A percentile compares a stretch with the other conserved stretches of the same genome.
These are phyloP conservation scores for Chiroxiphia lanceolata DNA, from an alignment of 2,797 vertebrate species.

Conservation along the genomic window DNA sequence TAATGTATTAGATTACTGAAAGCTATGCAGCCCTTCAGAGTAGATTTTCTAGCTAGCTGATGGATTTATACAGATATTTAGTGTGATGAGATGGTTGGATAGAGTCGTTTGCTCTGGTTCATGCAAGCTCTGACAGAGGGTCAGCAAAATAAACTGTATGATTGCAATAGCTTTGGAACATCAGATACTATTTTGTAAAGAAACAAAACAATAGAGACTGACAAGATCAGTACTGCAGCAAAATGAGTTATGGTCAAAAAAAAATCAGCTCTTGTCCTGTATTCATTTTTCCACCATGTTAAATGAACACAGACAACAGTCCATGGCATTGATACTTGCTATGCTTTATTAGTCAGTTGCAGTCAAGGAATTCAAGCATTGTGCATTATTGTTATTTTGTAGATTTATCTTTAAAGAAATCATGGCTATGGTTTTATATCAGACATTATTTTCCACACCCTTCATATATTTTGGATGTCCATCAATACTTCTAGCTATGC, in stretches of 20 bases:
- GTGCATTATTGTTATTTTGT: not conserved
- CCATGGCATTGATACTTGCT: not conserved
- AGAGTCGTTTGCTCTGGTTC: constrained; percentile 1
- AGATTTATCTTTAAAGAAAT: not conserved
- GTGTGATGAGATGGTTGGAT: not conserved
- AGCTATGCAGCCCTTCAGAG: not conserved
- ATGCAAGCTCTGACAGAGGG: not conserved
- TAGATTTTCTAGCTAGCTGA: not conserved
- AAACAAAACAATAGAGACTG: constrained; percentile 20
- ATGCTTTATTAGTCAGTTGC: not conserved
- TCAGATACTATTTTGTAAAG: not conserved
- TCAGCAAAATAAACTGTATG: constrained; percentile 29
- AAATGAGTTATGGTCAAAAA: constrained; percentile 12
- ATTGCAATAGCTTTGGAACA: constrained; percentile 9
- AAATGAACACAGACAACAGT: not conserved
- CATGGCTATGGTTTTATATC: not conserved
- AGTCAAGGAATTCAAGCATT: not conserved
- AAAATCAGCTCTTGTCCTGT: not conserved
- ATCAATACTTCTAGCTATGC: not conserved
- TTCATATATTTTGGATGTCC: not conserved
- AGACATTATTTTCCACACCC: not conserved
- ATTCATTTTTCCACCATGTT: not conserved
- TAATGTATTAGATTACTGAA: not conserved
- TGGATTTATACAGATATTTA: constrained; percentile 5
- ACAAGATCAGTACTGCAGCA: not conserved